phyloP scores from a whole-genome alignment of 2,888 invertebrate genomes.

The Melinaea menophilus region DNA sequence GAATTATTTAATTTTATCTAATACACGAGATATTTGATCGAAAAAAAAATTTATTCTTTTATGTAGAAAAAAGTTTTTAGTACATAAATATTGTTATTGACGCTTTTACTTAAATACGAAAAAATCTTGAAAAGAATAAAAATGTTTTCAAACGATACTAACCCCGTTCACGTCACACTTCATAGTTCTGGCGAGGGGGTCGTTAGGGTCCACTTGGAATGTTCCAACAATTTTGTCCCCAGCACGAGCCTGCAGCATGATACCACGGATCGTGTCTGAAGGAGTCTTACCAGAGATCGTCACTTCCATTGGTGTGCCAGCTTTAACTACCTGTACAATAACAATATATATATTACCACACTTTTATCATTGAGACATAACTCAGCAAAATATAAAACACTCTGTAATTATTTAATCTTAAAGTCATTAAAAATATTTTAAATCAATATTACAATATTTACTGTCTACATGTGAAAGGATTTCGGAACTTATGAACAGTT shows the following conservation, averaged over 20 bases:
- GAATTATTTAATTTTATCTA: no score
- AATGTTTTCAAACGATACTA: slow-evolving; percentile 44
- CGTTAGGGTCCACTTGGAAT: slow-evolving; percentile 75
- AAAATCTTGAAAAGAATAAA: not conserved
- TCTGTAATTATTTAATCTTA: not conserved
- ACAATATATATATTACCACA: not conserved
- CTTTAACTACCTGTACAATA: slow-evolving; percentile 53
- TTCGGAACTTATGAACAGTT: slow-evolving; percentile 33
- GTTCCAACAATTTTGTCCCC: slow-evolving; percentile 80
- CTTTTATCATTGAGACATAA: not conserved
- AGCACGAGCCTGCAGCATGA: slow-evolving; percentile 81
- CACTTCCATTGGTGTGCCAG: slow-evolving; percentile 68
- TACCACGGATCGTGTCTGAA: slow-evolving; percentile 78
- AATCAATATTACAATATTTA: slow-evolving; percentile 8
- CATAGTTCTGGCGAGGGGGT: slow-evolving; percentile 71
- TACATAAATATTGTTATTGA: not conserved
- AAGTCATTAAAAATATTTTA: not conserved
- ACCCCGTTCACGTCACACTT: slow-evolving; percentile 76
- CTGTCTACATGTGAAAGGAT: slow-evolving; percentile 5
- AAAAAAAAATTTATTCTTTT: not conserved
- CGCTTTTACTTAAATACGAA: not conserved
- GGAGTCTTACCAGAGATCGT: slow-evolving; percentile 69
- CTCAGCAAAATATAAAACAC: not conserved
- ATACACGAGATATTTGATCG: no score
- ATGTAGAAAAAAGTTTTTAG: not conserved